Percentiles rank a stretch among this genome's conserved stretches.
Conservation (phyloP, 2,888 invertebrate species). For the Pseudococcus viburni region DNA sequence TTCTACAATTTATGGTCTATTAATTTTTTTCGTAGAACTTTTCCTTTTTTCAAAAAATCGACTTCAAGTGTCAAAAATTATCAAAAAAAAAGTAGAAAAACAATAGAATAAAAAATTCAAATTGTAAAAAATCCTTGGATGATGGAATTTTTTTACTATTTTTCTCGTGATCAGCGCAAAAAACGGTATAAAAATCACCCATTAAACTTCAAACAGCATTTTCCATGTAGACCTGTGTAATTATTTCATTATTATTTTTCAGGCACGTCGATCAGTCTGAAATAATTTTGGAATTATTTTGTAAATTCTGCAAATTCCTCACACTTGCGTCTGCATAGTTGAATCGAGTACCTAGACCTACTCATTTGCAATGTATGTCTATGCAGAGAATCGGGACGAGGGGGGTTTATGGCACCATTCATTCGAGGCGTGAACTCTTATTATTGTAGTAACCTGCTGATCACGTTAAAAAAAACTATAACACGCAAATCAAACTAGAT, state of each 20-base stretch:
- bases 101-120: too few relatives aligned
- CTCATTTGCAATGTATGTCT: background rate
- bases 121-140: too few relatives aligned
- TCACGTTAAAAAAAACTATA: background rate
- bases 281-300: background rate
- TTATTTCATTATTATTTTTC: background rate
- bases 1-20: too few relatives aligned
- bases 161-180: too few relatives aligned
- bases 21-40: too few relatives aligned
- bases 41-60: too few relatives aligned
- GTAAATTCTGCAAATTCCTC: background rate
- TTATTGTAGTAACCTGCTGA: background rate
- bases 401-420: background rate
- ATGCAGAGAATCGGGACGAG: background rate
- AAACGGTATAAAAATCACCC: too few relatives aligned
- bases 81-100: too few relatives aligned
- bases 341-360: background rate
- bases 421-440: constrained; percentile 16
- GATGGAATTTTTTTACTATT: too few relatives aligned
- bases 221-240: too few relatives aligned
- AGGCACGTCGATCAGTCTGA: background rate
- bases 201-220: too few relatives aligned
- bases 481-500: constrained; percentile 39
- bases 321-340: background rate
- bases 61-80: too few relatives aligned